Evolutionary conservation across 2,797 vertebrate species (phyloP), one percentile per base, ranked within the genome.

Genomic region (Xiphophorus birchmanni): DNA sequence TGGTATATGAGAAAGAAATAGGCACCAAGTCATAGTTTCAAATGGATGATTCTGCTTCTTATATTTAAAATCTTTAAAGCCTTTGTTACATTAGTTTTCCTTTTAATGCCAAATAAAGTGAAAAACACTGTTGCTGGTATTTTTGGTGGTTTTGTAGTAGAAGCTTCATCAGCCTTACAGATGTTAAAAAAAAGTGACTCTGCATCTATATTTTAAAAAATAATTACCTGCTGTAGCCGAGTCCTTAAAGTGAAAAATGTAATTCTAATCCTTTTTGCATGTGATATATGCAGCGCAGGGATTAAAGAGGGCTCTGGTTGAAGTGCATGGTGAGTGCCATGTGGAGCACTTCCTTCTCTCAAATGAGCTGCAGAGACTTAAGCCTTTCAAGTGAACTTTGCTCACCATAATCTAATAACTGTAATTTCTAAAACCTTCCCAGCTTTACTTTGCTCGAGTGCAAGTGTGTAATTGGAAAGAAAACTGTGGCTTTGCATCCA

Each of bases 371-470:
- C 83, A 74, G 78, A 88, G 80, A 88, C 82, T 89, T 91, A 92
- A 92, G 82, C 84, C 81, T 88, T 89, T 91, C 87, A 80, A 74
- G 88, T 82, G 86, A 92, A 94, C 90, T 92, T 86, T 92, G 84
- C 88, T 91, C 85, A 58, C 87, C 84, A 88, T 90, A 92, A 92
- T 91, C 90, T 91, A 92, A 93, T 93, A 91, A 94, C 90, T 91
- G 80, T 90, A 90, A 92, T 93, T 93, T 92, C 87, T 85, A 84
- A 92, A 89, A 81, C 78, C 80, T 88, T 77, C 83, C 89, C 89
- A 81, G 88, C 92, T 92, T 89, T 83, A 89, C 89, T 91, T 79
- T 91, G 88, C 91, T 91, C 87, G 81, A 88, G 84, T 87, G 87
- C 83, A 82, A 88, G 86, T 91, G 91, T 91, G 91, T 93, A 94